A percentile compares a stretch with the other conserved stretches of the same genome.
These are phyloP conservation scores for Melanogrammus aeglefinus DNA, from an alignment of 2,797 vertebrate genomes.

Conservation along the genomic window DNA sequence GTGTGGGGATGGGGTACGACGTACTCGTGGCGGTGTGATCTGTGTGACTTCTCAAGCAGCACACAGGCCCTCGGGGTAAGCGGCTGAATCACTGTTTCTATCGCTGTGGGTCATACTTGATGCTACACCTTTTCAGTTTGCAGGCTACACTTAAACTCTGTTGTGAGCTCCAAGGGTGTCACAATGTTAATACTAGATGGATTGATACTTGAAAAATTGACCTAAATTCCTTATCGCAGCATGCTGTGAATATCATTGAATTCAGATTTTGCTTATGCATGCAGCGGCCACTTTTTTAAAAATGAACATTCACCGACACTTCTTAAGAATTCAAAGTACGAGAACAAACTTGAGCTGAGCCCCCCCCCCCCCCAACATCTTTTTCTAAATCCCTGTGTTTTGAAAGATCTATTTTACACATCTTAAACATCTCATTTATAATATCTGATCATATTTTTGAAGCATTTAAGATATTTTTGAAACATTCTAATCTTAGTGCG, in stretches of 20 bases:
- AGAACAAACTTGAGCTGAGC: no score
- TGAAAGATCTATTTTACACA: no score
- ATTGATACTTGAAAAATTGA: background rate
- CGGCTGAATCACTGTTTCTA: background rate
- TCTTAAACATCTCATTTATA: no score
- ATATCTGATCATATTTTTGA: no score
- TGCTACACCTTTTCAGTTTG: background rate
- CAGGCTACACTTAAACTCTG: background rate
- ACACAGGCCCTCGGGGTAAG: conserved; percentile 87
- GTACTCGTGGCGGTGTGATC: conserved; percentile 92
- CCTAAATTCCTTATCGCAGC: no score
- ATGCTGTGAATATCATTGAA: background rate
- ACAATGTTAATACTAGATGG: background rate
- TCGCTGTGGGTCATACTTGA: background rate
- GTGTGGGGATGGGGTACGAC: conserved; percentile 93
- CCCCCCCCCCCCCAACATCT: no score
- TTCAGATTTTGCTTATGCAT: background rate
- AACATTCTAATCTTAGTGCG: no score
- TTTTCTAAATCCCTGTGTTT: no score
- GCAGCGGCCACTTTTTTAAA: background rate
- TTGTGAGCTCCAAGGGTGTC: no score
- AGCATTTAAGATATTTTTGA: no score
- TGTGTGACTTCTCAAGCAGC: conserved; percentile 79
- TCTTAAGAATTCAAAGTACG: no score
- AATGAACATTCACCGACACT: no score